A percentile compares a stretch with the other conserved stretches of the same genome.
Evolutionary conservation across 2,113 vertebrate genomes (phyloP).

Genomic region (Calypte anna): DNA sequence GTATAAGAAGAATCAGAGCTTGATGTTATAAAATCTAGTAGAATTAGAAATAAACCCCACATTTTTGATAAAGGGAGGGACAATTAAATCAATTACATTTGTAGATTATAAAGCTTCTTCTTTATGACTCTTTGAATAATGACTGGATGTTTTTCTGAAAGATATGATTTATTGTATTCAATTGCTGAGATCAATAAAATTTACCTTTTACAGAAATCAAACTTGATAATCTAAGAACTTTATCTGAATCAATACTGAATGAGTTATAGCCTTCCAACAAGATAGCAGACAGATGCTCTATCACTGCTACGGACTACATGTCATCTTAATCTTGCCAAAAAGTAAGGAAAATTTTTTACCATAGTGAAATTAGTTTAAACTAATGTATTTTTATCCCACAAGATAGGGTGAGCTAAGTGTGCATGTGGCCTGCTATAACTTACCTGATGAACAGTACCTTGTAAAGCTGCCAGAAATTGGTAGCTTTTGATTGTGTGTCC

Average conservation of each 20-base stretch:
- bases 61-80: not conserved
- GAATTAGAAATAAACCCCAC: not conserved
- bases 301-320: not conserved
- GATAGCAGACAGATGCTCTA: not conserved
- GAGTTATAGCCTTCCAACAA: slow-evolving; percentile 14
- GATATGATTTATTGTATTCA: not conserved
- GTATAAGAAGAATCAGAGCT: not conserved
- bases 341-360: slow-evolving; percentile 16
- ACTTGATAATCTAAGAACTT: not conserved
- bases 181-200: slow-evolving; percentile 8
- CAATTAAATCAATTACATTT: not conserved
- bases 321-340: slow-evolving; percentile 25
- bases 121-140: not conserved
- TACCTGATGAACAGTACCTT: not conserved
- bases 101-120: not conserved
- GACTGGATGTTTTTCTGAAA: not conserved
- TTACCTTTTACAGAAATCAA: not conserved
- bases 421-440: not conserved
- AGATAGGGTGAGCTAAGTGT: not conserved
- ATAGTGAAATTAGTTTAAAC: slow-evolving; percentile 9
- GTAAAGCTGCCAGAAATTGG: not conserved
- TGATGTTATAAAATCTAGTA: not conserved
- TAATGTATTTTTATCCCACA: slow-evolving; percentile 12
- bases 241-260: not conserved
- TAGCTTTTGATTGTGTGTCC: not conserved